A percentile compares a stretch with the other conserved stretches of the same genome.
phyloP scores from a whole-genome alignment of 2,797 vertebrate genomes.

The Fringilla coelebs region DNA sequence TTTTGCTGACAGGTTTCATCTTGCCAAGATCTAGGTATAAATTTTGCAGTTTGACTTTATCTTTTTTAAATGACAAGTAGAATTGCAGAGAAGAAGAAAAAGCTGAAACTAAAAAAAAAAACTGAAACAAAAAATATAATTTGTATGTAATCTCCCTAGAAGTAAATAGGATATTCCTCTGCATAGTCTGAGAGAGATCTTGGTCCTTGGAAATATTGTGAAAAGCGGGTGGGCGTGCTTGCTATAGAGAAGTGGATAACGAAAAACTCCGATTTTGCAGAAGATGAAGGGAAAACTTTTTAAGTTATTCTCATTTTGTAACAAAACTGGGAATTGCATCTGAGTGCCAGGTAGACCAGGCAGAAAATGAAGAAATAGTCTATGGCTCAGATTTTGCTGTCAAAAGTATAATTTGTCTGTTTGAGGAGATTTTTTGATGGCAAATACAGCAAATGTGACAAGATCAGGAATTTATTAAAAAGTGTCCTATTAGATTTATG shows the following conservation, averaged over 20 bases:
- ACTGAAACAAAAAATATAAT: fast-evolving
- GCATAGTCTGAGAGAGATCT: not conserved
- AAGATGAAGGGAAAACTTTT: not conserved
- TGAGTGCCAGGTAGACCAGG: not conserved
- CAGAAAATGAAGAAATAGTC: not conserved
- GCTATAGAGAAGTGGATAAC: not conserved
- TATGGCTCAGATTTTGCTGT: not conserved
- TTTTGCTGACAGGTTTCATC: not conserved
- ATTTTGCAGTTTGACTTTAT: not conserved
- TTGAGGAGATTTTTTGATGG: not conserved
- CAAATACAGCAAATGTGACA: not conserved
- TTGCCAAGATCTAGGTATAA: not conserved
- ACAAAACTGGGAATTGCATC: not conserved
- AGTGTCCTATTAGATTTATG: not conserved
- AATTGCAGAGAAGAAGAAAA: not conserved
- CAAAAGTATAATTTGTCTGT: not conserved
- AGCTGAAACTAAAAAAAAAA: not conserved
- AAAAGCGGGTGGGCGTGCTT: not conserved
- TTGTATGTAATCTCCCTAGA: not conserved
- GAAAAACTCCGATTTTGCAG: not conserved
- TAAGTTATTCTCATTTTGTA: not conserved
- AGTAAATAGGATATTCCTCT: not conserved
- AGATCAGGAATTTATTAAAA: not conserved
- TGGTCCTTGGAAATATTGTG: not conserved
- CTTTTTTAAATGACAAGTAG: not conserved